Conservation (phyloP, 2,888 invertebrate species). For the Sturmia bella region DNA sequence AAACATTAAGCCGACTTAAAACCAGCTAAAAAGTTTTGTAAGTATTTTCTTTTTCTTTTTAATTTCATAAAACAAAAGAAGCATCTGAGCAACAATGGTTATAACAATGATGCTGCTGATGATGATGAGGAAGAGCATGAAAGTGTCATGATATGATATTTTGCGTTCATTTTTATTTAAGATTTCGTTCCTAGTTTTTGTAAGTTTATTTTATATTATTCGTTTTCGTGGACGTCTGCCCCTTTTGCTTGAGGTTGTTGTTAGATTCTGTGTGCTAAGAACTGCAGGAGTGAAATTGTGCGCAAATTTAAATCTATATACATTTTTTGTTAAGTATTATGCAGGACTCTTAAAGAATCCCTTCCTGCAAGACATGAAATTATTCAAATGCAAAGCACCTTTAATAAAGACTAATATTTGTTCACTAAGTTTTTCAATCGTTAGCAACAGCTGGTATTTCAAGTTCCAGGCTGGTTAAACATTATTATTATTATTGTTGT, state of each 20-base stretch:
- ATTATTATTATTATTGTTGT: too few relatives aligned
- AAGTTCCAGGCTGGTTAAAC: too few relatives aligned
- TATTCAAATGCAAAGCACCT: too few relatives aligned
- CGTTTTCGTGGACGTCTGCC: not conserved
- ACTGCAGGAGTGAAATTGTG: not conserved
- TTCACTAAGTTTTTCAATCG: too few relatives aligned
- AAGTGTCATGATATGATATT: conserved; percentile 55
- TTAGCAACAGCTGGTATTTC: too few relatives aligned
- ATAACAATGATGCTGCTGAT: conserved; percentile 8
- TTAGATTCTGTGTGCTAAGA: conserved; percentile 6
- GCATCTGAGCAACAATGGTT: conserved; percentile 4
- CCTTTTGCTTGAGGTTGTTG: not conserved
- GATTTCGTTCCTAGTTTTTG: not conserved
- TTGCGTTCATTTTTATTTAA: conserved; percentile 22
- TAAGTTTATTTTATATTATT: not conserved
- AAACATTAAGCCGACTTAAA: conserved; percentile 29
- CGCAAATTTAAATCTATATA: not conserved
- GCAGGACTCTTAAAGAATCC: conserved; percentile 7
- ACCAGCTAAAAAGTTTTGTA: not conserved
- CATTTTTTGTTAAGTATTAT: not conserved
- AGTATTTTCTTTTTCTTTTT: not conserved
- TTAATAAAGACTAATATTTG: too few relatives aligned
- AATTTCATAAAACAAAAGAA: conserved; percentile 24
- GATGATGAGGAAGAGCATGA: conserved; percentile 16
- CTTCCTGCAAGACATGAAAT: not conserved